Base-by-base conservation (phyloP, 2,797 vertebrate species). In the Sarcophilus harrisii region DNA sequence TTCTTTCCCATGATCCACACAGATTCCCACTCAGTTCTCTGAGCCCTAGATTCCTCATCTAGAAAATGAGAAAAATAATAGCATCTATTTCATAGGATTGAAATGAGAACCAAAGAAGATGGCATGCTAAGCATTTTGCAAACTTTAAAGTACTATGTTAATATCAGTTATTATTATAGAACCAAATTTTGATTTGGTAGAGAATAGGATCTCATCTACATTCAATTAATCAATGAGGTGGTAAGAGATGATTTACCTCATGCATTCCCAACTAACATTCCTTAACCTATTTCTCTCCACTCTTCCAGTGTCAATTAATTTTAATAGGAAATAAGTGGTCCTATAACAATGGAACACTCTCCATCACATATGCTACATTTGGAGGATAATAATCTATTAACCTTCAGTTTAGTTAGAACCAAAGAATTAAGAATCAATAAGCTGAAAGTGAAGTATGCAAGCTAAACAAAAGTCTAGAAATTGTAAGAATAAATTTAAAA, bases 161-260 rank as follows among this genome's bases (percentile, higher is more conserved):
- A 38, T 38, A n/a, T 66, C 62, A n/a, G 4, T 66, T 66, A 66
- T 66, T n/a, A 16, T 55, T 45, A 32, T 91, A 93, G 94, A 95
- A 91, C 94, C 66, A 90, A 66, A 92, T 58, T 93, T 95, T 93
- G 38, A 91, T 30, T 38, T 89, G 94, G 92, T 21, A 94, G 1
- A 90, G 45, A 95, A 94, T 32, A 90, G 18, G 93, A 96, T 95
- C 27, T 0, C 52, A 92, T 57, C 18, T 73, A 91, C 12, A 57
- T 62, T 89, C 30, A 90, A 92, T 54, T 58, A 66, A 96, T 90
- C 14, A 29, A 73, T 38, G 57, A 27, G 28, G 55, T 57, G 92
- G 49, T 58, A 59, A 66, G 94, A 4, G 91, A 73, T n/a, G 10
- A 93, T 12, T 92, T 91, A 60, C 29, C 57, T 60, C 32, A 8